Evolutionary conservation across 2,113 vertebrate species (phyloP), one percentile per base, ranked within the genome.

Genomic region (Sinosuthora webbiana): DNA sequence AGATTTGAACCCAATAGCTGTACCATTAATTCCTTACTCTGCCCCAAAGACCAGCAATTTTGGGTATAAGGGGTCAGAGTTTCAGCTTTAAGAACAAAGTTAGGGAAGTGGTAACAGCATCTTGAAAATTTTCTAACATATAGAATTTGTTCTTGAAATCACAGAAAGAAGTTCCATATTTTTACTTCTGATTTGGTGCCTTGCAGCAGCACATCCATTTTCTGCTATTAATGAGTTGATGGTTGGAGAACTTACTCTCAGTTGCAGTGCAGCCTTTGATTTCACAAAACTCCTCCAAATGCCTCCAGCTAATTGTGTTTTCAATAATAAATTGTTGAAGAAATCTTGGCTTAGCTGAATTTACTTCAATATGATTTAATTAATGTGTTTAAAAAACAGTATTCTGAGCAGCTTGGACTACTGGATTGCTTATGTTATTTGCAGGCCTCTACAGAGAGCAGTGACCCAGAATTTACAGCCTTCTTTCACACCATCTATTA

Each of bases 291-390:
- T 93, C 63, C 79, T 90, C 63, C 83, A 89, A 96, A 85, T 93
- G 96, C 96, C 96, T 96, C 74, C 84, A 97, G 96, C 95, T 96
- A 96, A 96, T 95, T 96, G 92, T 97, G 90, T 94, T 97, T 97
- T 97, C 96, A 94, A 53, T 95, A 95, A 96, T 85, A 97, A 97
- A 97, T 93, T 91, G 92, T 95, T 89, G 94, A 91, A 97, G 83
- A 94, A 96, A 90, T 89, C 87, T 93, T 95, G 77, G 87, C 89
- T 95, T 96, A 84, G 79, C 83, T 96, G 86, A 75, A 91, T 91
- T 95, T 94, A 76, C 78, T 97, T 95, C 83, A 42, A 89, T 90
- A 90, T 94, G 49, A 85, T 89, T 95, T 96, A 96, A 97, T 96
- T 96, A 95, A 94, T 75, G 74, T 87, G 52, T 93, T 94, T 93